Conservation (phyloP, 1,140 invertebrate species). For the Rhynchophorus ferrugineus region DNA sequence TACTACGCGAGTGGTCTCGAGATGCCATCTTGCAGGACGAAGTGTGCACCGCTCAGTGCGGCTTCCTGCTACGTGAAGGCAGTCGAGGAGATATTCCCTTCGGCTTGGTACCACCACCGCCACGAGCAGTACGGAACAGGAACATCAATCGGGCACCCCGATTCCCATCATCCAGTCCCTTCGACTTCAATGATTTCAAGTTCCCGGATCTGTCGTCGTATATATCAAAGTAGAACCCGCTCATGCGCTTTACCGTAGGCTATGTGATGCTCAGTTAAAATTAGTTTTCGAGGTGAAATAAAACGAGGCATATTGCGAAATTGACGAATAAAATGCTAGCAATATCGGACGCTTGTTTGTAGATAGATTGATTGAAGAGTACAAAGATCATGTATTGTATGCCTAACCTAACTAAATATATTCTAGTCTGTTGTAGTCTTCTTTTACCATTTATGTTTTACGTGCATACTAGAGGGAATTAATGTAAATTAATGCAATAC, state of each 20-base stretch:
- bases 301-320: no score
- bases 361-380: no score
- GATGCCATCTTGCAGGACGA: constrained; percentile 78
- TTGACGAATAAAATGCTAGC: neutral
- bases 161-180: constrained; percentile 33
- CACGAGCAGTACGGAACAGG: constrained; percentile 39
- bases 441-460: no score
- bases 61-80: constrained; percentile 48
- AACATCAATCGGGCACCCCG: constrained; percentile 20
- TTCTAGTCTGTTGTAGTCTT: no score
- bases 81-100: constrained; percentile 25
- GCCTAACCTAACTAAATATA: no score
- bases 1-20: constrained; percentile 70
- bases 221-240: constrained; percentile 40
- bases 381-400: no score
- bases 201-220: constrained; percentile 58
- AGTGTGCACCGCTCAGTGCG: constrained; percentile 85
- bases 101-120: constrained; percentile 35
- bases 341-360: no score
- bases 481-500: no score
- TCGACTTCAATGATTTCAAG: constrained; percentile 43
- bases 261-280: no score
- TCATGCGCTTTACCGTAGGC: no score
- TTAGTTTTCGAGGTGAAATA: no score
- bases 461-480: no score